Base-by-base conservation (phyloP, 2,113 vertebrate genomes). In the Alces alces region DNA sequence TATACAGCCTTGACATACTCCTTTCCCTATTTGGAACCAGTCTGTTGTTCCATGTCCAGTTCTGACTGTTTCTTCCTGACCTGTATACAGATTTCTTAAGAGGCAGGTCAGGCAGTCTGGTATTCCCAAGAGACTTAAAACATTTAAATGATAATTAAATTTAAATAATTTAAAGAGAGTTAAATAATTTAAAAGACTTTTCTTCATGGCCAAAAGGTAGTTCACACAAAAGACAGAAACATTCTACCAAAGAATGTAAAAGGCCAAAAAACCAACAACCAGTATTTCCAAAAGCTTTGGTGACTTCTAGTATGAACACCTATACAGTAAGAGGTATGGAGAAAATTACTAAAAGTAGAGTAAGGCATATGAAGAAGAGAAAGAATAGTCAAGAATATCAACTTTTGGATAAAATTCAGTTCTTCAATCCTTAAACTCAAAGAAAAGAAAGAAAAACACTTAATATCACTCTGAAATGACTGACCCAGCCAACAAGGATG, bases 151-250 rank as follows among this genome's bases (percentile, higher is more conserved):
- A 70, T 36, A 70, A 23, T 70, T 36, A 5, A 36, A 70, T 70
- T 70, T 36, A 70, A 70, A 39, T 39, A 70, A 66, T 66, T 66
- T 27, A 0, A 8, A 96, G 91, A 98, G 89, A 86, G 93, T 98
- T 92, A 94, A 98, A 95, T 97, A 98, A 98, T 97, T 98, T 96
- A 93, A 87, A 97, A 97, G 73, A 50, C 33, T 86, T 93, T 95
- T 89, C 36, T 90, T 91, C 58, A 78, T 16, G 90, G 30, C 43
- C 94, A 96, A 98, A 80, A 28, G 52, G 25, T 54, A 95, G n/a
- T 57, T 97, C 79, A 70, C 27, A 50, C 30, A 70, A 73, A 96
- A 95, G 82, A 97, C 93, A 58, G 27, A 57, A 97, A 89, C n/a
- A 33, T 82, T 80, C 91, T 91, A 91, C 60, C 10, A 78, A 89